Evolutionary conservation across 2,113 vertebrate species (phyloP).

Genomic region (Rafetus swinhoei): DNA sequence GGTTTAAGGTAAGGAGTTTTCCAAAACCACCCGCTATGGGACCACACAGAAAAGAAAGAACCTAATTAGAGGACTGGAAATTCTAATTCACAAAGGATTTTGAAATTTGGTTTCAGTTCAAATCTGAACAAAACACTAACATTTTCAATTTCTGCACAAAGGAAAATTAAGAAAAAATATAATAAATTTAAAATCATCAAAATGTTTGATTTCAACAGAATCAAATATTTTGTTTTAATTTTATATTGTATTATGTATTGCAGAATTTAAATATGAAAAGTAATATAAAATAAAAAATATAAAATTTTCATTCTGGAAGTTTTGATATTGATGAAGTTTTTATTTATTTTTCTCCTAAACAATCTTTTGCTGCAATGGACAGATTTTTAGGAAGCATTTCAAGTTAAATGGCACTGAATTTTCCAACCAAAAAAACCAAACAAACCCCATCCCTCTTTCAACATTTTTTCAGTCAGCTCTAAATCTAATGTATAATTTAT

Average conservation of each 20-base stretch:
- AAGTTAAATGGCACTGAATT: background rate
- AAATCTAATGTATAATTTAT: background rate
- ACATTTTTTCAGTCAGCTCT: background rate
- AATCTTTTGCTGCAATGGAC: background rate
- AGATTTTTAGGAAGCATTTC: background rate
- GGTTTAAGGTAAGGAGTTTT: background rate
- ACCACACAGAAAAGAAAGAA: background rate
- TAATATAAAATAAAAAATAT: background rate
- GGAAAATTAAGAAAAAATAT: background rate
- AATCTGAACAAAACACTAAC: background rate
- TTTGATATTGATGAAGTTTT: background rate
- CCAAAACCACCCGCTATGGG: background rate
- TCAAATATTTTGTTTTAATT: background rate
- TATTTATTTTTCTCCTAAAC: background rate
- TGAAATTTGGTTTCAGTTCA: background rate
- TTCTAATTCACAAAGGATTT: background rate
- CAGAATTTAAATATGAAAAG: fast-evolving
- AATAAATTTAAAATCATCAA: background rate
- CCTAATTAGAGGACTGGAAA: background rate
- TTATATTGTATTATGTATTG: background rate
- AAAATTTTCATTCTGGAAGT: background rate
- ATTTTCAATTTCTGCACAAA: background rate
- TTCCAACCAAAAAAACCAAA: background rate
- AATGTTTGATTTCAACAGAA: background rate
- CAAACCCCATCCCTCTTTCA: background rate